A percentile compares a stretch with the other conserved stretches of the same genome.
These are phyloP conservation scores for Scaptomyza flava DNA, from an alignment of 2,888 invertebrate genomes.

Conservation along the genomic window DNA sequence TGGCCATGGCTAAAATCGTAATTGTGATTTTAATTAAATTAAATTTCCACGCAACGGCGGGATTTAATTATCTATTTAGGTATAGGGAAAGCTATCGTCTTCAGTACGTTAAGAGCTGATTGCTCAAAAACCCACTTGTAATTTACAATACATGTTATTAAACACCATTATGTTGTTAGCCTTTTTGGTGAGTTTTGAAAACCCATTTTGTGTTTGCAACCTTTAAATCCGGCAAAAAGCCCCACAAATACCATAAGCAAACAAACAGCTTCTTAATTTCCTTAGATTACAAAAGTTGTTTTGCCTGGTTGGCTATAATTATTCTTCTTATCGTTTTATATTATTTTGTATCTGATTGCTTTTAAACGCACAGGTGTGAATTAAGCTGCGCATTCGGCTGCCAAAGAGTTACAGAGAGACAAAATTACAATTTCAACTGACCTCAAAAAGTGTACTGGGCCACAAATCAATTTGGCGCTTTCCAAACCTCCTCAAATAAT, in stretches of 20 bases:
- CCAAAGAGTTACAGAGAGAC: slow-evolving; percentile 12
- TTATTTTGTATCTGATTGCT: slow-evolving; percentile 1
- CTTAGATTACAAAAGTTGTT: slow-evolving; percentile 57
- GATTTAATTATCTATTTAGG: slow-evolving; percentile 20
- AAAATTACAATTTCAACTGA: slow-evolving; percentile 59
- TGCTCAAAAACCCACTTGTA: slow-evolving; percentile 31
- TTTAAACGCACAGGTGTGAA: slow-evolving; percentile 40
- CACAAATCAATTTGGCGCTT: slow-evolving; percentile 70
- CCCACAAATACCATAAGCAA: slow-evolving; percentile 21
- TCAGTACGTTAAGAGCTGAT: too few species aligned
- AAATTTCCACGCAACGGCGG: slow-evolving; percentile 5
- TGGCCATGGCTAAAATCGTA: background rate
- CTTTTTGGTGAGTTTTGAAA: background rate
- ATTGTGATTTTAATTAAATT: slow-evolving; percentile 16
- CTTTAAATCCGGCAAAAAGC: slow-evolving; percentile 14
- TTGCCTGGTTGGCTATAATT: slow-evolving; percentile 64
- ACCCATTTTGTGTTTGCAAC: slow-evolving; percentile 3
- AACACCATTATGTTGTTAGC: slow-evolving; percentile 4
- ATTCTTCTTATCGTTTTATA: slow-evolving; percentile 4
- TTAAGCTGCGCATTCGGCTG: slow-evolving; percentile 5
- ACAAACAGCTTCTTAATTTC: slow-evolving; percentile 28
- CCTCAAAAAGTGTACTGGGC: slow-evolving; percentile 52
- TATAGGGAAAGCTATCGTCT: background rate
- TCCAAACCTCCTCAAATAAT: slow-evolving; percentile 32
- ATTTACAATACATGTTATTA: slow-evolving; percentile 39